These are phyloP conservation scores for Heliocidaris erythrogramma DNA, from an alignment of 35 echinoderm and acorn worm species.

Conservation along the genomic window DNA sequence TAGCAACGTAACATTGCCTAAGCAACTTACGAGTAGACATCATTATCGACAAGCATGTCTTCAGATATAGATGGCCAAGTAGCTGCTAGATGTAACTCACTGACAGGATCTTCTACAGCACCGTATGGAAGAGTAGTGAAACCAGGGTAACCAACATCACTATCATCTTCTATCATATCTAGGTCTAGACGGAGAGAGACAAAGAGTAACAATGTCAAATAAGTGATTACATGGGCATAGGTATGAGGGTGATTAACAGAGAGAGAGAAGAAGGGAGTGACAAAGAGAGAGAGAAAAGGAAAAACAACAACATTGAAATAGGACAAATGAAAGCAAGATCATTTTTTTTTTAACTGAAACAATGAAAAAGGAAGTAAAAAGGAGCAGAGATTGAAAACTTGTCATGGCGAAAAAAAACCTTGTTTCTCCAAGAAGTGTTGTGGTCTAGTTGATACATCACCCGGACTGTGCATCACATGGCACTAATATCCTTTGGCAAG, in stretches of 20 bases:
- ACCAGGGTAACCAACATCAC: constrained; percentile 77
- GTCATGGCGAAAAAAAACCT: too few species aligned
- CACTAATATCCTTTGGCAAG: too few species aligned
- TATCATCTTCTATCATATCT: constrained; percentile 5
- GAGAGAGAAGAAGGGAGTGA: background rate
- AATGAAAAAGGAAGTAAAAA: too few species aligned
- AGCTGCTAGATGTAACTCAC: constrained; percentile 74
- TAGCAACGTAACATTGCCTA: background rate
- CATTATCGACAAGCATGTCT: constrained; percentile 89
- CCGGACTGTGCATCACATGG: too few species aligned
- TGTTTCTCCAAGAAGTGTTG: too few species aligned
- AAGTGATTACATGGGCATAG: background rate
- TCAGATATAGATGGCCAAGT: constrained; percentile 89
- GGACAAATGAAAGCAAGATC: too few species aligned
- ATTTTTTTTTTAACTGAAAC: too few species aligned
- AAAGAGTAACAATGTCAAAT: background rate
- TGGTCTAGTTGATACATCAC: too few species aligned
- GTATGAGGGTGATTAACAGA: background rate
- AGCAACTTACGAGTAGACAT: constrained; percentile 92
- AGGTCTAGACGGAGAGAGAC: background rate
- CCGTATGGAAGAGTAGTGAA: constrained; percentile 81
- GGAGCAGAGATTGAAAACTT: too few species aligned
- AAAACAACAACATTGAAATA: too few species aligned
- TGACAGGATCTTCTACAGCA: constrained; percentile 91
- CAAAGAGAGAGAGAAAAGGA: background rate